Percentiles rank a stretch among this genome's conserved stretches.
Conservation (phyloP, 1,140 invertebrate species). For the Frieseomelitta varia region DNA sequence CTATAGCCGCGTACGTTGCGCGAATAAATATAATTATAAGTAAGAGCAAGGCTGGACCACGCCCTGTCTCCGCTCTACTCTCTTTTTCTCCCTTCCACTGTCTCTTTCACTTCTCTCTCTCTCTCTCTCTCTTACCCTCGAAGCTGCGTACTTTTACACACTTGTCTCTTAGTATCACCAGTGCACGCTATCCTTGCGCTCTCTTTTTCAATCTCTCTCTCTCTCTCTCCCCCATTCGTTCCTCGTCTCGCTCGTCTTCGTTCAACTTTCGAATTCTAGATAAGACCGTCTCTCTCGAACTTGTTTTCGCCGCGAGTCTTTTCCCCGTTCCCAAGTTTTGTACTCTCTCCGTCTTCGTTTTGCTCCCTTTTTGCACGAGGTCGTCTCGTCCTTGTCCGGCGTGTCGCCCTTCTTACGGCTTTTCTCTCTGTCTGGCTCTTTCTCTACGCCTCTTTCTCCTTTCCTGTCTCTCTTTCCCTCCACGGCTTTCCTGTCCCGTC, state of each 20-base stretch:
- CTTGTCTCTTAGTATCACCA: background rate
- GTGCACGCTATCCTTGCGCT: slow-evolving; percentile 33
- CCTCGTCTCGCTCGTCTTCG: background rate
- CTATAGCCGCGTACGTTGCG: slow-evolving; percentile 68
- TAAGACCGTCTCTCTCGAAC: background rate
- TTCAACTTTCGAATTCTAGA: background rate
- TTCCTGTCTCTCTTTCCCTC: slow-evolving; percentile 51
- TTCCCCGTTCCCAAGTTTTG: background rate
- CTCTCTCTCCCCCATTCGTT: background rate
- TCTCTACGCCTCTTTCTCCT: slow-evolving; percentile 11
- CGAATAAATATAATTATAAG: slow-evolving; percentile 81
- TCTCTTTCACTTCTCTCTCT: slow-evolving; percentile 31
- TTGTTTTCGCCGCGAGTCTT: background rate
- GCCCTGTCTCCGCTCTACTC: slow-evolving; percentile 79
- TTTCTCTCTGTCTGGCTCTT: background rate
- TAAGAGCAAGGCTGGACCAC: slow-evolving; percentile 81
- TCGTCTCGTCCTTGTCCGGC: background rate
- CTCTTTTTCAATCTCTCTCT: slow-evolving; percentile 22
- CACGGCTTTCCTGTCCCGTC: slow-evolving; percentile 49
- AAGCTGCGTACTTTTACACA: background rate
- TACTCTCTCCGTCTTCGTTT: slow-evolving; percentile 23
- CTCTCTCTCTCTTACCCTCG: slow-evolving; percentile 23
- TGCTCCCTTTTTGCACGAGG: slow-evolving; percentile 10
- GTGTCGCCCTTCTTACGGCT: background rate
- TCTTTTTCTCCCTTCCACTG: slow-evolving; percentile 66